Conservation (phyloP, 2,113 vertebrate species). For the Pholis gunnellus region DNA sequence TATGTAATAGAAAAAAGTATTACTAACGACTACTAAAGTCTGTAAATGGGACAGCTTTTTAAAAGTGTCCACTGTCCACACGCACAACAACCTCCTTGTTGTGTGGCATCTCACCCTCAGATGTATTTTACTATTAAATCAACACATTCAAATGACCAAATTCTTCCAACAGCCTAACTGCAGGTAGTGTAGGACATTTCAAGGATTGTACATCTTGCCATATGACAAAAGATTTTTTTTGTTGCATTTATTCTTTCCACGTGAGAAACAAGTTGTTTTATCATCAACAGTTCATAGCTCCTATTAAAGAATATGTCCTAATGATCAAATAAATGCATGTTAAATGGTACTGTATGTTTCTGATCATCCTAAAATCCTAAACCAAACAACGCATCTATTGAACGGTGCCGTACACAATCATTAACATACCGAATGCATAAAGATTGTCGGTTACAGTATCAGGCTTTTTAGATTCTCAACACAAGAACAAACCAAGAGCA, state of each 20-base stretch:
- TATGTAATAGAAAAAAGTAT: neutral
- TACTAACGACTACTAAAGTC: neutral
- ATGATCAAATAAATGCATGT: neutral
- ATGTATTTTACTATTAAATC: constrained; percentile 56
- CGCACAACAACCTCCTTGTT: neutral
- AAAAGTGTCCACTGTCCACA: neutral
- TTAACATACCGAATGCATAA: neutral
- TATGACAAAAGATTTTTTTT: neutral
- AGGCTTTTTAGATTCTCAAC: neutral
- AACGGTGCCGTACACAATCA: neutral
- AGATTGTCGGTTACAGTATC: neutral
- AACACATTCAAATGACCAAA: constrained; percentile 16
- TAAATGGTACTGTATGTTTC: neutral
- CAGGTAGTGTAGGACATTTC: neutral
- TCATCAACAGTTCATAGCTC: neutral
- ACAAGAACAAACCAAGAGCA: neutral
- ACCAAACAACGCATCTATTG: neutral
- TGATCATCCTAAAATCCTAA: neutral
- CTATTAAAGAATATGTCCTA: neutral
- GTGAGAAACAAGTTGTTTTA: neutral
- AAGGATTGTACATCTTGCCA: neutral
- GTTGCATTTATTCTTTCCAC: neutral
- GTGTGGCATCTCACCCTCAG: neutral
- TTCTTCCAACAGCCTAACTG: fast-evolving
- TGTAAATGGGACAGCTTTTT: neutral